phyloP scores from a whole-genome alignment of 1,140 invertebrate species.

The Scaptomyza hsui region DNA sequence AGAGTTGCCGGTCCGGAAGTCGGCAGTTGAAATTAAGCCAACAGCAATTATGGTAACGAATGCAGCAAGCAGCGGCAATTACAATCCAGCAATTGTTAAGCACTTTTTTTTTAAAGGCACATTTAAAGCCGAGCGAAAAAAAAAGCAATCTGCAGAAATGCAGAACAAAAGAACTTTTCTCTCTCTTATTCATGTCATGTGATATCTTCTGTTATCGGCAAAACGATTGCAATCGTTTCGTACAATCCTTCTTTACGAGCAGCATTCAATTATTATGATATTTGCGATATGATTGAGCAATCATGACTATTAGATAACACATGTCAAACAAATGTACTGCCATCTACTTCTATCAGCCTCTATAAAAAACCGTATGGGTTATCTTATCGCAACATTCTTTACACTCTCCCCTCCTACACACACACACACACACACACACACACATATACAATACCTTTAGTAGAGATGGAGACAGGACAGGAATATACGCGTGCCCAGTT shows the following conservation, averaged over 20 bases:
- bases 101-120: conserved; percentile 46
- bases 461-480: neutral
- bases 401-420: conserved; percentile 1
- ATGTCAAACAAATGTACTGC: conserved; percentile 64
- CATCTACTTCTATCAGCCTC: neutral
- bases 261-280: conserved; percentile 72
- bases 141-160: conserved; percentile 4
- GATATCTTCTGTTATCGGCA: neutral
- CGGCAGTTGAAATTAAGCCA: conserved; percentile 78
- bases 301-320: conserved; percentile 75
- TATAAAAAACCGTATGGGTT: conserved; percentile 35
- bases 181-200: neutral
- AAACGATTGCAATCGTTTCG: neutral
- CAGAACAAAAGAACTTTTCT: conserved; percentile 1
- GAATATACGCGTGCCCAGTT: conserved; percentile 68
- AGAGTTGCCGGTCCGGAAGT: conserved; percentile 74
- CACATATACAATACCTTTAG: too few species aligned
- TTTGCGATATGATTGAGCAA: conserved; percentile 77
- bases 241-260: conserved; percentile 33
- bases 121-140: conserved; percentile 38
- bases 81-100: conserved; percentile 55
- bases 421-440: too few species aligned
- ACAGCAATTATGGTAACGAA: conserved; percentile 80
- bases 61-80: conserved; percentile 75
- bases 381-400: conserved; percentile 31